Base-by-base conservation (phyloP, 2,888 invertebrate genomes). In the Diplazon laetatorius region DNA sequence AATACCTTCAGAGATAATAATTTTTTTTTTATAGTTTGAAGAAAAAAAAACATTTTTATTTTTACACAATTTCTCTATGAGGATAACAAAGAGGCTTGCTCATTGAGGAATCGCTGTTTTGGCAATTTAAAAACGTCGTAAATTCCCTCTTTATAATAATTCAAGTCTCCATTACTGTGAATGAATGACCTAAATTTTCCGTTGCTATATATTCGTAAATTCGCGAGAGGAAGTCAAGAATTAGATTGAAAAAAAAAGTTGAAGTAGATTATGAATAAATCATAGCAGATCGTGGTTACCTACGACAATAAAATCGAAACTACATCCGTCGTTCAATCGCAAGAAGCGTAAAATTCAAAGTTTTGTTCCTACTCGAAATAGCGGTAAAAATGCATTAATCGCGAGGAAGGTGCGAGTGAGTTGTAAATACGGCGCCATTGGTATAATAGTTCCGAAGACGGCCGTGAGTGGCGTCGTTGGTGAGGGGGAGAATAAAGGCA, bases 241-340 rank as follows among this genome's bases (percentile, higher is more conserved):
- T 2, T 9, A 20, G 20, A 5, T 2, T n/a, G n/a, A 48, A 48
- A 48, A 48, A 48, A 5, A 14, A 12, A 12, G 18, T 16, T 37
- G n/a, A 52, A 62, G 60, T 71, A 48, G 60, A 39, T 71, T 71
- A 60, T 71, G 50, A 52, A 71, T 60, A 60, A 62, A 62, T 2
- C 20, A 3, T 39, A n/a, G 60, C 60, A 52, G 50, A 22, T 5
- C 55, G 30, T 20, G 48, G 50, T 52, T 22, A n/a, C n/a, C n/a
- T n/a, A 22, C n/a, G 35, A 39, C 48, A 48, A 70, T 50, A 70
- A 70, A 70, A 70, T 60, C 59, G 48, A 39, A 55, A 18, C 55
- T 30, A 55, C 14, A 42, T 44, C 22, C 68, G 55, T n/a, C 62
- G 46, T n/a, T n/a, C 16, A 3, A 3, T 52, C 22, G 52, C 16